Evolutionary conservation across 2,113 vertebrate species (phyloP), one percentile per base, ranked within the genome.

Genomic region (Pseudorhombus dupliciocellatus): DNA sequence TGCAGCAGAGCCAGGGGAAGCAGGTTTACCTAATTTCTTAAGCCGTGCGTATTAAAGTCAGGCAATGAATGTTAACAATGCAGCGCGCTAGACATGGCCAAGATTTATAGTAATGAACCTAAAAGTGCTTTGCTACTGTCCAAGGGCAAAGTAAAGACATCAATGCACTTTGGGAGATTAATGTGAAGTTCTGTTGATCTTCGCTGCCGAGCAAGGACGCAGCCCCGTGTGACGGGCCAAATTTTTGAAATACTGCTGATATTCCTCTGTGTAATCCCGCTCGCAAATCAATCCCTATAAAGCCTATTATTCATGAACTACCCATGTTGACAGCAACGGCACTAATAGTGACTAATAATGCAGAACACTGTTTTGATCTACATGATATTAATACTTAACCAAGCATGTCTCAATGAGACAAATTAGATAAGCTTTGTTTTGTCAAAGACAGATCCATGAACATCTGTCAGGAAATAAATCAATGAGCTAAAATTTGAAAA

Each of bases 151-250:
- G 65, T 9, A 51, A 31, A 81, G 73, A 69, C 66, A 79, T 83
- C 64, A 51, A 40, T 79, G 83, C 84, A 90, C 86, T 91, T 87
- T 84, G 56, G 62, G 76, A 89, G 81, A 88, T 89, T 87, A 86
- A 83, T 86, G 67, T 48, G 61, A 79, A 77, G 62, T 87, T 87
- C 75, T 54, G 63, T 57, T 88, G 81, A 88, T 83, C 87, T 84
- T 88, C 48, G 10, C 76, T 62, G 59, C 65, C 21, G 51, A 64
- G 50, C 21, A 85, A 88, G 75, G 71, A 80, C 84, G 57, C 55
- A 30, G 42, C 25, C 55, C 42, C 25, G 63, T 73, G 64, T 74
- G 66, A 79, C 59, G 53, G 61, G 68, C 75, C 66, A 70, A 48
- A 75, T 57, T 83, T 59, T 54, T 51, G 51, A 75, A 64, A 66